Conservation (phyloP, 1,140 invertebrate species). For the Drosophila auraria region DNA sequence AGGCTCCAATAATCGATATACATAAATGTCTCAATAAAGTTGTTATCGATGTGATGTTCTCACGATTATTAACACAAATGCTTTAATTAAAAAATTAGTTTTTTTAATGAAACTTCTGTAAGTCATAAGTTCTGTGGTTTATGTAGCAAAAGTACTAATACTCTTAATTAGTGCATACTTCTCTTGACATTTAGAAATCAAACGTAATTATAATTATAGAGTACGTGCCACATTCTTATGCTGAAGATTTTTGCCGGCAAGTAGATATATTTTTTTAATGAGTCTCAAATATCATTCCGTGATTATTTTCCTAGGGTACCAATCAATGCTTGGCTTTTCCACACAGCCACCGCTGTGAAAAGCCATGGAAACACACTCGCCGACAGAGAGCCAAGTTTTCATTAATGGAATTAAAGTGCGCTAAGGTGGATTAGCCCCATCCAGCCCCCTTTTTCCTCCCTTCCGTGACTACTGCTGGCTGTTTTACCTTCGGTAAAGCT, state of each 20-base stretch:
- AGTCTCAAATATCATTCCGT: constrained; percentile 27
- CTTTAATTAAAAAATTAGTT: neutral
- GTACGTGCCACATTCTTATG: neutral
- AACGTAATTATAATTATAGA: neutral
- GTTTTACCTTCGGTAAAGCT: constrained; percentile 37
- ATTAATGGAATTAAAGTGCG: constrained; percentile 64
- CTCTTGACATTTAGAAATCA: constrained; percentile 1
- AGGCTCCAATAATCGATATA: neutral
- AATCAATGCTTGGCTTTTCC: constrained; percentile 41
- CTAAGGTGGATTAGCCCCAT: constrained; percentile 14
- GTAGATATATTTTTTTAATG: constrained; percentile 23
- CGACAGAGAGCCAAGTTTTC: constrained; percentile 32
- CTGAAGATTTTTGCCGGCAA: neutral
- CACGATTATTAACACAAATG: neutral
- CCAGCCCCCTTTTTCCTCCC: constrained; percentile 17
- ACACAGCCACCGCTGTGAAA: constrained; percentile 37
- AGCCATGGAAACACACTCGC: constrained; percentile 37
- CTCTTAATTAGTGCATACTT: neutral
- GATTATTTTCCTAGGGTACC: constrained; percentile 38
- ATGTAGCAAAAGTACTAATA: neutral
- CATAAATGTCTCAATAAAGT: neutral
- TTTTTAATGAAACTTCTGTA: neutral
- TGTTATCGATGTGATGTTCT: neutral
- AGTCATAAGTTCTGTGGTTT: neutral
- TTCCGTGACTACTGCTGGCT: constrained; percentile 13